Evolutionary conservation across 2,797 vertebrate species (phyloP).

Genomic region (Rousettus madagascariensis): DNA sequence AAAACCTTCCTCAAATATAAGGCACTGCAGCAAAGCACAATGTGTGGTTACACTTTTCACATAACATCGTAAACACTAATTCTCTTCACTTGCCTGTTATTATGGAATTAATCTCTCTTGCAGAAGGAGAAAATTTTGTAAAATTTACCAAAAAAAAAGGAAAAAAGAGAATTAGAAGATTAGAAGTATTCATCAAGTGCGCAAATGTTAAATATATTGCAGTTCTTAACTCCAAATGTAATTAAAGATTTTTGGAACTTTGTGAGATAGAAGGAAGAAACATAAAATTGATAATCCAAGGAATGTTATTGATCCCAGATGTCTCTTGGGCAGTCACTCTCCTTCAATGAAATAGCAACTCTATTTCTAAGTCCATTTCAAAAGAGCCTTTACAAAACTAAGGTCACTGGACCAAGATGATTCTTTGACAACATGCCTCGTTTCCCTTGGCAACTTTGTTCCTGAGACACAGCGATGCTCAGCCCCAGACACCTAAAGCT

Average conservation of each 20-base stretch:
- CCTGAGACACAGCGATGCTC: background rate
- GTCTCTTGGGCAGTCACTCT: background rate
- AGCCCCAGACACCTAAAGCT: background rate
- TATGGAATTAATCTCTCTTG: background rate
- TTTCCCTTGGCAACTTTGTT: background rate
- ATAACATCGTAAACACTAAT: background rate
- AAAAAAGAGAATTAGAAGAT: background rate
- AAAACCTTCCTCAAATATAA: conserved; percentile 34
- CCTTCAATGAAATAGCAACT: background rate
- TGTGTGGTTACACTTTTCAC: background rate
- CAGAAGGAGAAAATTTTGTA: too few species aligned
- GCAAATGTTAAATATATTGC: background rate
- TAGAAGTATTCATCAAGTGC: background rate
- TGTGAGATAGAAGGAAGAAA: background rate
- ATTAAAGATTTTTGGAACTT: background rate
- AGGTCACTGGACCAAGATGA: background rate
- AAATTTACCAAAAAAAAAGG: background rate
- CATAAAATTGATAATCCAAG: background rate
- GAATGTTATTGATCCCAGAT: background rate
- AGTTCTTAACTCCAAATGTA: background rate
- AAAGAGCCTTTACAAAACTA: background rate
- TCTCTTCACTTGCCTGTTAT: background rate
- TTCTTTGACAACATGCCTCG: background rate
- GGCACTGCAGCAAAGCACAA: background rate
- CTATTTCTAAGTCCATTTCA: background rate